Conservation (phyloP, 2,797 vertebrate genomes). For the Leucoraja ocellata region DNA sequence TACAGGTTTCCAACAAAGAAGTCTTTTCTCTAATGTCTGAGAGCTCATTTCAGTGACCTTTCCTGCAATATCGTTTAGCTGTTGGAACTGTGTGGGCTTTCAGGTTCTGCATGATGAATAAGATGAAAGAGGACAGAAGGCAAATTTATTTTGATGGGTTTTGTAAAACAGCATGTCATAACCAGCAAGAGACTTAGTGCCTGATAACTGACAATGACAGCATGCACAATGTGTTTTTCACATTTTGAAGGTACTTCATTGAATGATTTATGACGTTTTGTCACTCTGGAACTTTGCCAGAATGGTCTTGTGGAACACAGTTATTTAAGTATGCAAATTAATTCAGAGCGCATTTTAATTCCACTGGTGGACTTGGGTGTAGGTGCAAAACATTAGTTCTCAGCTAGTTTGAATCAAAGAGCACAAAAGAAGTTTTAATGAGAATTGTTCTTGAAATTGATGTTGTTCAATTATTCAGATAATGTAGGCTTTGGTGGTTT, state of each 20-base stretch:
- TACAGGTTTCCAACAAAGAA: neutral
- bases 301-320: neutral
- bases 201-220: neutral
- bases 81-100: neutral
- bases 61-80: neutral
- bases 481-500: neutral
- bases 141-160: constrained; percentile 30
- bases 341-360: constrained; percentile 19
- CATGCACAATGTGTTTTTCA: neutral
- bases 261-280: constrained; percentile 36
- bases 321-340: constrained; percentile 31
- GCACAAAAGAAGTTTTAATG: neutral
- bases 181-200: neutral
- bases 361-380: neutral
- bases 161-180: constrained; percentile 26
- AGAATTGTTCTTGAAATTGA: constrained; percentile 14
- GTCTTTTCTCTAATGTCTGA: neutral
- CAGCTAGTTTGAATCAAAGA: neutral
- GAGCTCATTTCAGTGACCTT: neutral
- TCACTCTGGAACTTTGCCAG: constrained; percentile 24
- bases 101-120: neutral
- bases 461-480: neutral
- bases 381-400: neutral
- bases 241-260: neutral
- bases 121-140: neutral